Percentiles rank a stretch among this genome's conserved stretches.
Conservation (phyloP, 2,113 vertebrate species). For the Dipodomys stephensi region DNA sequence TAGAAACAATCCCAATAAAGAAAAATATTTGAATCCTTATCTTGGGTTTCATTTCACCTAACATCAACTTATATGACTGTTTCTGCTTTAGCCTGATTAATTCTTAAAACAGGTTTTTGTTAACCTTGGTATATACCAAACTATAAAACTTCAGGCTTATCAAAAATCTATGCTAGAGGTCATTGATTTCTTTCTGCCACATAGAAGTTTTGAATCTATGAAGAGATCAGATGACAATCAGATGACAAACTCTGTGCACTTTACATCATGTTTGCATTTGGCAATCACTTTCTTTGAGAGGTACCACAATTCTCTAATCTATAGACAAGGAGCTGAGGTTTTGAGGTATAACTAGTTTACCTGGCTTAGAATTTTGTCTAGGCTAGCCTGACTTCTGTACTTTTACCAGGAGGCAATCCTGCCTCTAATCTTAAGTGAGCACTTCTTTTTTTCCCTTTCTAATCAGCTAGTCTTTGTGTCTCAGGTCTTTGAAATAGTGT, state of each 20-base stretch:
- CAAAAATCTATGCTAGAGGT: not conserved
- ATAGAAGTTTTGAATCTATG: not conserved
- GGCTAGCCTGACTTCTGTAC: not conserved
- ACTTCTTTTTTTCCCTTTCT: constrained; percentile 50
- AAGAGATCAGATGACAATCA: not conserved
- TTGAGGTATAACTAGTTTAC: not conserved
- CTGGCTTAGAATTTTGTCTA: constrained; percentile 15
- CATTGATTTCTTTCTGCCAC: not conserved
- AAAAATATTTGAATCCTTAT: too few relatives aligned
- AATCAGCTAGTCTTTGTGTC: constrained; percentile 47
- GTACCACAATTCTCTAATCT: not conserved
- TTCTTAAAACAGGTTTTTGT: not conserved
- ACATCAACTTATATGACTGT: too few relatives aligned
- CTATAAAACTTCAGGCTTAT: not conserved
- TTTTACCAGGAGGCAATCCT: constrained; percentile 11
- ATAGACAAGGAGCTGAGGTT: not conserved
- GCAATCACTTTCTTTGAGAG: not conserved
- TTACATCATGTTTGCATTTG: not conserved
- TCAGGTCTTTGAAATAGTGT: constrained; percentile 67
- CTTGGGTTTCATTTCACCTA: too few relatives aligned
- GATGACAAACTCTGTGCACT: not conserved
- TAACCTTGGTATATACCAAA: not conserved
- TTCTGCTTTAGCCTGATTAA: not conserved
- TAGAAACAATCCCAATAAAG: too few relatives aligned
- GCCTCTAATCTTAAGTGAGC: constrained; percentile 11